Evolutionary conservation across 1,140 invertebrate genomes (phyloP), one percentile per base, ranked within the genome.

Genomic region (Drosophila rufa): DNA sequence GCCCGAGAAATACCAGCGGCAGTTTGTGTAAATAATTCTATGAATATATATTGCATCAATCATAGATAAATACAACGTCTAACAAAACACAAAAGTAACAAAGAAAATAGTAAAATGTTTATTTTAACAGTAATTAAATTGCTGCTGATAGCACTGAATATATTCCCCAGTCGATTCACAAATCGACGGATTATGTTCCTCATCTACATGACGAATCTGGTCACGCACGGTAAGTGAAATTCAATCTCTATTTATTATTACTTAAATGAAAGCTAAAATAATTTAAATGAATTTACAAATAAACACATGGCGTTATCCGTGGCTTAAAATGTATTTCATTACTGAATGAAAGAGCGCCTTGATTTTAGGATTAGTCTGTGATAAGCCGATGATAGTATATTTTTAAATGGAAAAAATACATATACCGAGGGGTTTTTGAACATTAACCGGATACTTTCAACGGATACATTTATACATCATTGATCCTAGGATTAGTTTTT

Each of bases 101-200:
- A 57, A 50, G 15, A 51, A 45, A 51, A 57, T 48, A 78, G 75
- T 56, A 91, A 90, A 90, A 92, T 93, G 91, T 92, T 93, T 77
- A 80, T 92, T 69, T 86, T 93, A 62, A 93, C 92, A 50, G 90
- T 92, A 67, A 89, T 93, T 68, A 92, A 92, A 90, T 82, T 93
- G 66, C 79, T 93, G 75, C 80, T 93, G 57, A 92, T 93, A 74
- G 91, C 91, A 59, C 67, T 92, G 43, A 93, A 93, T 69, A 91
- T 93, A 91, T 92, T 93, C 76, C 92, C 92, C 53, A 92, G 91
- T 70, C 92, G 92, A 40, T 92, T 92, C 51, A 93, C 91, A 68
- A 92, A 92, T 82, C 90, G 92, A 42, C 91, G 92, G 60, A 76
- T 93, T 68, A 89, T 93, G 86, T 93, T 93, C 50, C 64, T 93